Evolutionary conservation across 2,113 vertebrate species (phyloP).

Genomic region (Heptranchias perlo): DNA sequence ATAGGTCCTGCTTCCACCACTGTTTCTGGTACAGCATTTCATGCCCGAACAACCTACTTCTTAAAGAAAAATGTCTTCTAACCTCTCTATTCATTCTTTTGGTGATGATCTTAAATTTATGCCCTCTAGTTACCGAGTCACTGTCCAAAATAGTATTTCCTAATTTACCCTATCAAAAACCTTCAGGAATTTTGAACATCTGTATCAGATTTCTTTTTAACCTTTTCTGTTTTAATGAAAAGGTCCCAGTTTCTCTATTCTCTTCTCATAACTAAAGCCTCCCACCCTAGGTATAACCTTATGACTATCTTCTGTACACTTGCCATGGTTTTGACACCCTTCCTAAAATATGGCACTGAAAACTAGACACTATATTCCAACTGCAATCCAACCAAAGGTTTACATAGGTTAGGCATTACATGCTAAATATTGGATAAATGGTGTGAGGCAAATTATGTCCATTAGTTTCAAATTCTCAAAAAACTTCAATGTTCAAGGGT

Average conservation of each 20-base stretch:
- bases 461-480: neutral
- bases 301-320: neutral
- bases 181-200: neutral
- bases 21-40: neutral
- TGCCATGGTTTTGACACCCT: neutral
- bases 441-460: neutral
- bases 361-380: neutral
- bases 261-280: too few species aligned
- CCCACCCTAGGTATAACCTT: neutral
- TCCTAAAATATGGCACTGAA: neutral
- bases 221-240: too few species aligned
- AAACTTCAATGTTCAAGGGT: neutral
- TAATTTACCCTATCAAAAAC: neutral
- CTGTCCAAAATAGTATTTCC: neutral
- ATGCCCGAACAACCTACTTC: neutral
- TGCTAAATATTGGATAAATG: neutral
- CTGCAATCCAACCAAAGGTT: neutral
- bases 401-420: neutral
- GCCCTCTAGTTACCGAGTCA: neutral
- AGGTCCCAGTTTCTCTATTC: too few species aligned
- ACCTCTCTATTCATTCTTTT: neutral
- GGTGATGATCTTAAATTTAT: neutral
- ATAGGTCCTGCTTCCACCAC: neutral
- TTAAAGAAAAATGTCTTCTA: neutral
- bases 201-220: too few species aligned